Evolutionary conservation across 2,113 vertebrate genomes (phyloP).

Genomic region (Equus quagga): DNA sequence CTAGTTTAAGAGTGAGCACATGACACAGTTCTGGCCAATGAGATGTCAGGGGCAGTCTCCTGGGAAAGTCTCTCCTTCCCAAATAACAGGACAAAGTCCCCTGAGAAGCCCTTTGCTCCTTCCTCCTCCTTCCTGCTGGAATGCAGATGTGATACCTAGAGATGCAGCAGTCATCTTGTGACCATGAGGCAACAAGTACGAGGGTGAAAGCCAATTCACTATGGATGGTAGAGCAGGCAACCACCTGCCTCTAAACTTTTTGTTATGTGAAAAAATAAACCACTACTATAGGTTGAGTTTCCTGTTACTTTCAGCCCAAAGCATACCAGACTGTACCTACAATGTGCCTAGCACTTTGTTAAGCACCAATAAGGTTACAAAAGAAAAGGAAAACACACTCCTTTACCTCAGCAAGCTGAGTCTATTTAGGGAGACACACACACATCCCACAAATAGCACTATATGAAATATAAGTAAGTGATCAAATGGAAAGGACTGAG

Average conservation of each 20-base stretch:
- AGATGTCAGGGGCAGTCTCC: not conserved
- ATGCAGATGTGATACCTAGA: not conserved
- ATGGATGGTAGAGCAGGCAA: not conserved
- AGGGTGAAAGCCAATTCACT: not conserved
- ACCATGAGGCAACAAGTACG: not conserved
- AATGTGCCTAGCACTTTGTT: not conserved
- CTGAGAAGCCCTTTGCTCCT: not conserved
- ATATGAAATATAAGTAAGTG: conserved; percentile 29
- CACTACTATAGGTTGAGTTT: not conserved
- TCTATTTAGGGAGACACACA: not conserved
- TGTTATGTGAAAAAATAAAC: not conserved
- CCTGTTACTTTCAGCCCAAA: not conserved
- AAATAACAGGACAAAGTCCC: not conserved
- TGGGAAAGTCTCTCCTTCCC: not conserved
- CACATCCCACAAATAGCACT: conserved; percentile 11
- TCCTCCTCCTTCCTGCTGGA: not conserved
- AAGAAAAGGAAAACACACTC: not conserved
- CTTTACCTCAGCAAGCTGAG: conserved; percentile 32
- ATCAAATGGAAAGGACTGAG: conserved; percentile 9
- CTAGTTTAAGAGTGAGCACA: not conserved
- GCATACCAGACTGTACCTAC: not conserved
- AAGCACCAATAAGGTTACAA: conserved; percentile 6
- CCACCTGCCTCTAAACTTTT: not conserved
- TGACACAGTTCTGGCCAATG: conserved; percentile 17
- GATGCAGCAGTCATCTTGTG: not conserved